Conservation (phyloP, 92 coral and sea anemone genomes). For the Phenganax stokvisi region DNA sequence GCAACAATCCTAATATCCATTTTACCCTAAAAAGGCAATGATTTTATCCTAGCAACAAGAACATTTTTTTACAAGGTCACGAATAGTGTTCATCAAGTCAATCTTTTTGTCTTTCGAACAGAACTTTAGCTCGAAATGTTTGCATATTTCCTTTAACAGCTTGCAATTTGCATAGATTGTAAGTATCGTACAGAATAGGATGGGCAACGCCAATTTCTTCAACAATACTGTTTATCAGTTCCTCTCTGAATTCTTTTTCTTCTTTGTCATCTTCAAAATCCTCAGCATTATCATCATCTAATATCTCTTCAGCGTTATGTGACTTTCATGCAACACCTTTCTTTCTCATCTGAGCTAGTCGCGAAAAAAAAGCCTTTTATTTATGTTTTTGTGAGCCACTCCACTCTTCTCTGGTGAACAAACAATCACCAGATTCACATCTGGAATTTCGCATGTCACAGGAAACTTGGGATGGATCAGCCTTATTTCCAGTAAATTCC, state of each 20-base stretch:
- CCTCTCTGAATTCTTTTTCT: background rate
- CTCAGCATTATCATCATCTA: background rate
- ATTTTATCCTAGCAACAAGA: too few species aligned
- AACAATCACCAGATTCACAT: conserved; percentile 44
- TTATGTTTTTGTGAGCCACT: conserved; percentile 53
- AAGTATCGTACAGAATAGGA: background rate
- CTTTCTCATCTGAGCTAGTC: conserved; percentile 47
- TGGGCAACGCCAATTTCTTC: background rate
- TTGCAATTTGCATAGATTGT: background rate
- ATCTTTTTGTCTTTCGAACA: background rate
- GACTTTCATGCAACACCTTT: background rate
- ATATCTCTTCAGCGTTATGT: background rate
- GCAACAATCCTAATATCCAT: too few species aligned
- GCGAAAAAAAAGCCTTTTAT: conserved; percentile 52
- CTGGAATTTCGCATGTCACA: conserved; percentile 60
- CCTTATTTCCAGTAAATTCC: conserved; percentile 48
- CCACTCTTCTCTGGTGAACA: conserved; percentile 58
- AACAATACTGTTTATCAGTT: background rate
- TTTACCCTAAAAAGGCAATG: too few species aligned
- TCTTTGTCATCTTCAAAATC: background rate
- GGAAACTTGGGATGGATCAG: conserved; percentile 57
- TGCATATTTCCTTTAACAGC: background rate
- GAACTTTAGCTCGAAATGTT: background rate
- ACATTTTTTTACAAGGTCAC: too few species aligned
- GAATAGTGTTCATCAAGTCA: too few species aligned